Evolutionary conservation across 2,888 invertebrate species (phyloP), one percentile per base, ranked within the genome.

Genomic region (Ashinkailepas kermadecensis): DNA sequence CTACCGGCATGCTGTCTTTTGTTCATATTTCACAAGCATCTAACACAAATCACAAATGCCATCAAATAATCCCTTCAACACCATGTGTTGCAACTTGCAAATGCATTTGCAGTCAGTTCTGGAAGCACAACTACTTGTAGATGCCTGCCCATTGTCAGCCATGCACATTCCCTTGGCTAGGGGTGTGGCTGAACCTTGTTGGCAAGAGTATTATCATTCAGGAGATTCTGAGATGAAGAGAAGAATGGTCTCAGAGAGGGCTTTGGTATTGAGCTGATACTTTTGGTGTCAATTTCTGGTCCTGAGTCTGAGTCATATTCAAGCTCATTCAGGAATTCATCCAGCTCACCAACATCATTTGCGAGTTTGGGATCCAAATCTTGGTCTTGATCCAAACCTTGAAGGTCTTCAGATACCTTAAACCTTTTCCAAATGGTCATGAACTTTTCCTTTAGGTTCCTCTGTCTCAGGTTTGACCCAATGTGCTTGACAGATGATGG

Each of bases 391-490:
- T 86, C 86, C 82, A 85, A 85, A 21, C 85, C 84, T 80, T 86
- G 85, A 39, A 95, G 88, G 86, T 97, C 96, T 87, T 98, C 98
- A 74, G 95, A 94, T 84, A 95, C 94, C 86, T 95, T 93, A 90
- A 99, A 99, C 86, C 96, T 92, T 87, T 95, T 94, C 86, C 99
- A 89, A 85, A 99, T 89, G 81, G 97, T 95, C 84, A 97, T 95
- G 88, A 99, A 97, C 89, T 95, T 95, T 89, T 99, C 97, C 88
- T 98, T 99, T 86, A 99, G 90, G 89, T 99, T 99, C 87, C 96
- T 92, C 92, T 96, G 95, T 91, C 79, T 57, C 58, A 79, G 7
- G 23, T 58, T 57, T 7, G 58, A 23, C 3, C 79, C 79, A 25
- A 57, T n/a, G 12, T 58, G 79, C 58, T 79, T 79, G 58, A 59